A percentile compares a stretch with the other conserved stretches of the same genome.
Conservation (phyloP, 92 coral and sea anemone genomes). For the Parazoanthus darwini region DNA sequence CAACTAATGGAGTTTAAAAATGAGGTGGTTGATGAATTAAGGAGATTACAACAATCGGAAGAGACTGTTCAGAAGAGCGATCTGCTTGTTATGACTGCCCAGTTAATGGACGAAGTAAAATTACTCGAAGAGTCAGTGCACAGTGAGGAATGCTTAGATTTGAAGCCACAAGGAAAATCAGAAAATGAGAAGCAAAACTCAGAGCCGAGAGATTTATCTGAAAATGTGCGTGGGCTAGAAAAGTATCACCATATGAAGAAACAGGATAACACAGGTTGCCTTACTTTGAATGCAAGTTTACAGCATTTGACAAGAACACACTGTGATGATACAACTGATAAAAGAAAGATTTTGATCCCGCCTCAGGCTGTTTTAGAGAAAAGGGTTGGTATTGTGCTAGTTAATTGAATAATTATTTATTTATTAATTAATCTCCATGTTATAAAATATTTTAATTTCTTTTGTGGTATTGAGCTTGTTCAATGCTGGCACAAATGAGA, state of each 20-base stretch:
- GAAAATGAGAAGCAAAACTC: not conserved
- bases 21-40: not conserved
- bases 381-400: not conserved
- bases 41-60: not conserved
- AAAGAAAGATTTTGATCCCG: not conserved
- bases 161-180: not conserved
- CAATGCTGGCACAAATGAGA: too few relatives aligned
- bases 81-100: not conserved
- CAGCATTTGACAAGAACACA: not conserved
- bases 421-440: too few relatives aligned
- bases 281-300: not conserved
- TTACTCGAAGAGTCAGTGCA: slow-evolving; percentile 13
- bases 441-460: too few relatives aligned
- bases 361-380: not conserved
- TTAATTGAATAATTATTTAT: too few relatives aligned
- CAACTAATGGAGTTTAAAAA: slow-evolving; percentile 4
- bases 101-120: slow-evolving; percentile 19
- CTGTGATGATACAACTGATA: not conserved
- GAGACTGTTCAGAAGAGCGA: not conserved
- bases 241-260: not conserved
- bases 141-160: not conserved
- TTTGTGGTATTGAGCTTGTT: not conserved
- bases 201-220: not conserved
- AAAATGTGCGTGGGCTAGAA: not conserved
- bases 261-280: not conserved